Evolutionary conservation across 2,888 invertebrate genomes (phyloP), one percentile per base, ranked within the genome.

Genomic region (Celastrina argiolus): DNA sequence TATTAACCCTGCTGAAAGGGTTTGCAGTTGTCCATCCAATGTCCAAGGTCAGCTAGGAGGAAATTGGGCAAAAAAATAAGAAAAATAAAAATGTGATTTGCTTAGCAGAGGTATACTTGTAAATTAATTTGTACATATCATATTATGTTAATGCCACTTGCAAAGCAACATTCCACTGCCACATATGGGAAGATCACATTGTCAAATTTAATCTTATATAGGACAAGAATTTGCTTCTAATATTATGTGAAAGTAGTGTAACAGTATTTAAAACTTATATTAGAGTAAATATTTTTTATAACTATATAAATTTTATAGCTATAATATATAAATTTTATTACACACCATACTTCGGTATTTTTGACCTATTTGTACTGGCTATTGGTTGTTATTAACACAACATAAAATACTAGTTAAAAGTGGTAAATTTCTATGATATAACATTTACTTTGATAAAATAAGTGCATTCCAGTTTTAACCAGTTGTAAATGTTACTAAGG

Each of bases 381-480:
- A 31, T 45, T 18, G 18, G 12, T 18, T 36, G 4, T 39, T 36
- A 61, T 18, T 56, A 5, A 22, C 6, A 36, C 36, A 34, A 59
- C 61, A 18, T 61, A 39, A 22, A 22, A 26, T 39, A 61, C 61
- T 39, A 18, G 61, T 39, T 61, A 14, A 6, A 61, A n/a, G 39
- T 39, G 22, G 61, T 26, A 26, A 51, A 31, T 61, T 31, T 39
- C 61, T 61, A 39, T 36, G 12, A 22, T 26, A 59, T 22, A 16
- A 34, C 6, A 56, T n/a, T 7, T n/a, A 59, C 18, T 34, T 45
- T 59, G 59, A 59, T 59, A 39, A 61, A 26, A 18, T 51, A 39
- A 1, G 22, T 39, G 18, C 22, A 36, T 4, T 4, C 18, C 22
- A 61, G 61, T 61, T 61, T 36, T 36, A 39, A 14, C 18, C 39